phyloP scores from a whole-genome alignment of 2,888 invertebrate species.

The Craniophora ligustri region DNA sequence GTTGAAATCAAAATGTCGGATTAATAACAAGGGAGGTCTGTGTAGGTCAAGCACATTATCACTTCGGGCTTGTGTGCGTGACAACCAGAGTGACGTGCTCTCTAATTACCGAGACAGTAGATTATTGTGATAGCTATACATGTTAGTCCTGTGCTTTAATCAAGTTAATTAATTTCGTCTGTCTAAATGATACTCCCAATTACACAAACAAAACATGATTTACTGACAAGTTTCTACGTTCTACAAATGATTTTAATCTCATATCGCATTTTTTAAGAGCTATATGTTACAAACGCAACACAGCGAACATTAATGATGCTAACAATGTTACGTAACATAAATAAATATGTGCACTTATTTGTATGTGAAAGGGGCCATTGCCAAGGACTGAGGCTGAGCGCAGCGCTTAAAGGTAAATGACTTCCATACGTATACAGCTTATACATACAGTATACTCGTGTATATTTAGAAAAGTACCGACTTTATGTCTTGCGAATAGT shows the following conservation, averaged over 20 bases:
- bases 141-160: constrained; percentile 13
- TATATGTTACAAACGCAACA: constrained; percentile 53
- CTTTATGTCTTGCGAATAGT: neutral
- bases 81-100: constrained; percentile 43
- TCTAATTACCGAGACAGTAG: constrained; percentile 38
- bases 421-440: constrained; percentile 66
- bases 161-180: constrained; percentile 15
- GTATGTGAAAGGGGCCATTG: constrained; percentile 82
- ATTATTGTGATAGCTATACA: constrained; percentile 19
- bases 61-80: constrained; percentile 59
- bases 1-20: constrained; percentile 86
- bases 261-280: constrained; percentile 39
- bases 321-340: constrained; percentile 75
- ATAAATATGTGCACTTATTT: constrained; percentile 76
- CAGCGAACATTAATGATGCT: constrained; percentile 72
- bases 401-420: constrained; percentile 80
- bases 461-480: constrained; percentile 30
- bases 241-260: constrained; percentile 32
- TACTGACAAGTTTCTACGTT: constrained; percentile 15
- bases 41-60: constrained; percentile 87
- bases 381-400: constrained; percentile 78
- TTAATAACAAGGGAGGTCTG: constrained; percentile 86
- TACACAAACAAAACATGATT: neutral
- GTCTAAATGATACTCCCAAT: constrained; percentile 12
- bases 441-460: constrained; percentile 42